Base-by-base conservation (phyloP, 1,140 invertebrate genomes). In the Listronotus bonariensis region DNA sequence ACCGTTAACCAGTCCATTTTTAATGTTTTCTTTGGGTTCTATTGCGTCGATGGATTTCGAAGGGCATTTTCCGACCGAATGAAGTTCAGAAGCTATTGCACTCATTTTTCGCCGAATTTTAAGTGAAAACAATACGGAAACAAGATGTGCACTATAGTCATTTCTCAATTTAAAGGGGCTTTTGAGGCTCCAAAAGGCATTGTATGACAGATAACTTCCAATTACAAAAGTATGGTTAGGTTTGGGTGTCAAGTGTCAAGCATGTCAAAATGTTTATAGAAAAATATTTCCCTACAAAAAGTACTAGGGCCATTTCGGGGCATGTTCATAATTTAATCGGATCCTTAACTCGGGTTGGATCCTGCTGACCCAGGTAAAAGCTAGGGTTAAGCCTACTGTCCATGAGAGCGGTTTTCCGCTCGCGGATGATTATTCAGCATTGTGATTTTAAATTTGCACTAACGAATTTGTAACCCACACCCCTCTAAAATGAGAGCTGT, bases 1-100 rank as follows among this genome's bases (percentile, higher is more conserved):
- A 31, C 74, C 74, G 59, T 75, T 75, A 18, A 72, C 52, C 31
- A 75, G 53, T 12, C 74, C 74, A 67, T 75, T 74, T 51, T 68
- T 70, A 41, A 34, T 68, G 17, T 62, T 63, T 31, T 67, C 63
- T 45, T 64, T 67, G 17, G 55, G 36, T n/a, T 67, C 58, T 51
- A 51, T 65, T 53, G n/a, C 18, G 26, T 57, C 42, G 20, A 59
- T 48, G 17, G 38, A 36, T 40, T 66, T 66, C 9, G 55, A 38
- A 41, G 52, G 45, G 15, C 62, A 66, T 41, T 66, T 66, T 17
- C 54, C 57, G 2, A 66, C 42, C 7, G 45, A 15, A 46, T 53
- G 59, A 10, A 51, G 12, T 51, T 60, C 64, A n/a, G 64, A 60
- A 18, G 54, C 12, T 15, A 48, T 48, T 7, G 56, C 54, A 45